Base-by-base conservation (phyloP, 2,888 invertebrate species). In the Latrodectus hesperus region DNA sequence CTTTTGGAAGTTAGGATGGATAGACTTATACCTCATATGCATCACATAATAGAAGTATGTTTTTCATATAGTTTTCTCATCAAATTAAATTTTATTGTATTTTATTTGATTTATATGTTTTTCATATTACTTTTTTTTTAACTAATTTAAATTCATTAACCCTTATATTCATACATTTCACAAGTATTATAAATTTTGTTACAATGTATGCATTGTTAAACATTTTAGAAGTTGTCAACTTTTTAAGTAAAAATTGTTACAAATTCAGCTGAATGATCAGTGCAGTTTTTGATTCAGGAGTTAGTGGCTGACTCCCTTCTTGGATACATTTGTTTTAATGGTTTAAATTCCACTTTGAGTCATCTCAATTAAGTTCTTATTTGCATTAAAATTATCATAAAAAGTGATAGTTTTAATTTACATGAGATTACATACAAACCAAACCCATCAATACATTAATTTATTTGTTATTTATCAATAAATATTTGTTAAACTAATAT, bases 1-100 rank as follows among this genome's bases (percentile, higher is more conserved):
- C 93, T 99, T 84, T 93, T 99, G 84, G 99, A 99, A 94, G 98
- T 99, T 49, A 94, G 98, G 91, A 95, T 99, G 94, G 99, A 99
- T 92, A 94, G 98, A 91, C 94, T 99, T 75, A 95, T 98, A 91
- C 98, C 98, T 55, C 98, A 99, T 92, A 96, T 99, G 94, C 96
- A 97, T 91, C 96, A 96, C 92, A 99, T 99, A 89, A 97, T 99
- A 92, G 98, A 99, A 94, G 96, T 96, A 92, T 92, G 76, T 70
- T 68, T 16, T 55, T 14, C 55, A 5, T 55, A 14, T 55, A 55
- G 4, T 51, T 51, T 4, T 6, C 38, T 38, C 55, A 67, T 17
- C 16, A 14, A 11, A 74, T 75, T 14, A 71, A 71, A 71, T 26
- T 26, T 71, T 14, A 22, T 71, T 26, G 11, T 11, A 38, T 71